Conservation (phyloP, 1,140 invertebrate genomes). For the Ceratitis capitata region DNA sequence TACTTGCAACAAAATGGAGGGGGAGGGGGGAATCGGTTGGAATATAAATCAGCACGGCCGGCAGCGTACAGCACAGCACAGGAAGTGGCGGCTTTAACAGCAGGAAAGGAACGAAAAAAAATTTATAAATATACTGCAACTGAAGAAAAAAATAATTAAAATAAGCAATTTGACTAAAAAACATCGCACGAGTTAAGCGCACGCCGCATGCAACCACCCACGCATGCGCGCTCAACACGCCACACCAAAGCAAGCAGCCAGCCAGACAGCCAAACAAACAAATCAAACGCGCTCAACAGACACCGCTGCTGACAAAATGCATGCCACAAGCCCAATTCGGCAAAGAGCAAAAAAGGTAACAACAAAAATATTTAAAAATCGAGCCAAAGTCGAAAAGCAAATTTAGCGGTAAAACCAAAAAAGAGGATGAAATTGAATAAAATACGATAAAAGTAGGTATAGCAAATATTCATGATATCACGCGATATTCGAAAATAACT, state of each 20-base stretch:
- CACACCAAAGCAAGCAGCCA: constrained; percentile 43
- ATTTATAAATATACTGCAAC: not conserved
- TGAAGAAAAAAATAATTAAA: no score
- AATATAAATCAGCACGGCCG: not conserved
- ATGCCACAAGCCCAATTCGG: not conserved
- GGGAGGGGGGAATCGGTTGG: not conserved
- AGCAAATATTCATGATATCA: not conserved
- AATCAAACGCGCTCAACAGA: constrained; percentile 52
- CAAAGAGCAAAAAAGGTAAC: not conserved
- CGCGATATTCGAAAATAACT: constrained; percentile 5
- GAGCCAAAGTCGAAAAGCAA: not conserved
- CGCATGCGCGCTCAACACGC: constrained; percentile 7
- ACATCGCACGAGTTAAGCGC: constrained; percentile 33
- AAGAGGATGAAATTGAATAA: no score
- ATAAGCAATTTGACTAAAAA: constrained; percentile 19
- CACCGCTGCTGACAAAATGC: not conserved
- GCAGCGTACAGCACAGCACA: not conserved
- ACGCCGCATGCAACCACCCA: constrained; percentile 33
- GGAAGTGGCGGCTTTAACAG: not conserved
- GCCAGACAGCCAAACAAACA: constrained; percentile 59
- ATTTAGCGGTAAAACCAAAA: not conserved
- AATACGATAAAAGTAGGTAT: not conserved
- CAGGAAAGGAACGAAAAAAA: constrained; percentile 11
- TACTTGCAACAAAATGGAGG: not conserved
- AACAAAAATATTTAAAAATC: not conserved